Evolutionary conservation across 2,888 invertebrate species (phyloP), one percentile per base, ranked within the genome.

Genomic region (Cancer borealis): DNA sequence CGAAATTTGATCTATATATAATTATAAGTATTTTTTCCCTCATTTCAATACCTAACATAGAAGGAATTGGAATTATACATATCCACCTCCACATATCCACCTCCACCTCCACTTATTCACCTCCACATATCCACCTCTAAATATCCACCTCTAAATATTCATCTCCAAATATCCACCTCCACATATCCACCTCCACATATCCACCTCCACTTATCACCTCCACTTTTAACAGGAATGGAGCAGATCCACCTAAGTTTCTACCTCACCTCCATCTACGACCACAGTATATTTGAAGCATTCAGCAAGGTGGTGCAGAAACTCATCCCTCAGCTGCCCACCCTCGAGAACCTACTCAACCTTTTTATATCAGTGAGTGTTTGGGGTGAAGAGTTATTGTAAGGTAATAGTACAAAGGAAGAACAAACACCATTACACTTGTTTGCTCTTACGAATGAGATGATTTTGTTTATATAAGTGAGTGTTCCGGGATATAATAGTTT

Each of bases 211-310:
- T 88, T 3, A 60, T 21, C 3, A 1, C 21, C 21, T 21, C 60
- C 21, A 17, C 4, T 88, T 3, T 91, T 96, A 96, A 91, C 96
- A 97, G 97, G 97, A 46, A 97, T 97, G 96, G 98, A 99, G 96
- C 98, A 98, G 97, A 98, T 99, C 95, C 98, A 98, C 96, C 97
- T 99, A 93, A 98, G 98, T 96, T 99, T 99, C 97, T 99, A 99
- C 96, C 97, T 99, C 95, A 99, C 99, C 45, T 99, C 99, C 95
- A 99, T 99, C 96, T 99, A 99, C 96, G 99, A 99, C 97, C 99
- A 99, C 97, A 99, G 99, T 96, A 99, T 99, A 97, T 99, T 99
- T 97, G 99, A 99, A 97, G 99, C 99, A 17, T 99, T 99, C 97
- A 99, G 99, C 96, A 99, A 99, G 98, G 99, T 99, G 95, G 99